phyloP scores from a whole-genome alignment of 1,140 invertebrate species.

The Drosophila sproati region DNA sequence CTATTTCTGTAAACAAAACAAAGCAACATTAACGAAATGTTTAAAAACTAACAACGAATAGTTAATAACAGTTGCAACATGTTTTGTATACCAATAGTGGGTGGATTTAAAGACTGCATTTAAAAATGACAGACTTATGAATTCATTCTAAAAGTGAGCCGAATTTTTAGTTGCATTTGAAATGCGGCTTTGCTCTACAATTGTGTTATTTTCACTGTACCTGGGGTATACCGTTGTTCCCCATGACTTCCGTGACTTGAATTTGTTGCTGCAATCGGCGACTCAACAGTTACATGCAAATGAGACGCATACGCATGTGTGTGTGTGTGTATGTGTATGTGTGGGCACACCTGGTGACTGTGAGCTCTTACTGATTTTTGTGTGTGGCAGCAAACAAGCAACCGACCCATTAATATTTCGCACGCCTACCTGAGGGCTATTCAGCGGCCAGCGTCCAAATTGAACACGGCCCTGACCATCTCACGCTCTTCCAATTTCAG shows the following conservation, averaged over 20 bases:
- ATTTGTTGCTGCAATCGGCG: slow-evolving; percentile 17
- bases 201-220: slow-evolving; percentile 21
- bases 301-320: slow-evolving; percentile 38
- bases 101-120: no score
- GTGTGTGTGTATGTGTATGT: slow-evolving; percentile 10
- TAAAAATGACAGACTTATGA: no score
- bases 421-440: slow-evolving; percentile 42
- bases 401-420: slow-evolving; percentile 23
- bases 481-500: slow-evolving; percentile 55
- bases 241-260: slow-evolving; percentile 28
- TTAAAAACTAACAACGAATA: not conserved
- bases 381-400: slow-evolving; percentile 19
- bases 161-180: no score
- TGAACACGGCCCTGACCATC: slow-evolving; percentile 65
- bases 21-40: not conserved
- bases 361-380: not conserved
- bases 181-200: no score
- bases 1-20: not conserved
- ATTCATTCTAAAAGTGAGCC: no score
- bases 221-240: slow-evolving; percentile 13
- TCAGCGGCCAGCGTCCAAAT: slow-evolving; percentile 34
- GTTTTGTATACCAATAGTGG: no score
- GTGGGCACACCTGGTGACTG: not conserved
- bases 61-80: not conserved
- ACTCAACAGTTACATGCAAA: slow-evolving; percentile 60